phyloP scores from a whole-genome alignment of 2,797 vertebrate genomes.

The Eurystomus glaucurus region DNA sequence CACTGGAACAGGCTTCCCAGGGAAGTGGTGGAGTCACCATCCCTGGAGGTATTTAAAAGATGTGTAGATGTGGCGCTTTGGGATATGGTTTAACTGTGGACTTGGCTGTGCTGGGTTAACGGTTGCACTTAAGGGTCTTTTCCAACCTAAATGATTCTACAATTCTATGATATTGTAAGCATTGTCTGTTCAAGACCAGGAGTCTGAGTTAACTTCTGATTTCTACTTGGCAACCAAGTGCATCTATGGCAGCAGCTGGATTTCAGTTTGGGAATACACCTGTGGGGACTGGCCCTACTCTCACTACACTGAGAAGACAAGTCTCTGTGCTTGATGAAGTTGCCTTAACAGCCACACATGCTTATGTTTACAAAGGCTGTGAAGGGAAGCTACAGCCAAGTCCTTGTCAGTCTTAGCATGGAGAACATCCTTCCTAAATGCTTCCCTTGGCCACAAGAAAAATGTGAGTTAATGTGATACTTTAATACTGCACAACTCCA shows the following conservation, averaged over 20 bases:
- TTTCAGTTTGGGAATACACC: background rate
- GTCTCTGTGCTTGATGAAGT: background rate
- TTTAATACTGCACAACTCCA: background rate
- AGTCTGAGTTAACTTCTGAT: background rate
- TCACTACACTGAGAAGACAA: background rate
- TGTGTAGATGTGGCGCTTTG: rapidly evolving
- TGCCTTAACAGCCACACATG: background rate
- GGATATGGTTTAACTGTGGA: background rate
- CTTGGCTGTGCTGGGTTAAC: background rate
- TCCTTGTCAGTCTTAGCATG: background rate
- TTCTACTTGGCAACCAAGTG: background rate
- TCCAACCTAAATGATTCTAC: background rate
- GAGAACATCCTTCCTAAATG: background rate
- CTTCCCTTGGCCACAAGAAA: background rate
- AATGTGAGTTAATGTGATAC: background rate
- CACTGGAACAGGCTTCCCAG: background rate
- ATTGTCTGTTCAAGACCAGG: background rate
- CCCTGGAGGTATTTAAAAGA: background rate
- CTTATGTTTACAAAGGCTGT: background rate
- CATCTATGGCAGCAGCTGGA: background rate
- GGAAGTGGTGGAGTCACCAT: background rate
- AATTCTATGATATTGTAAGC: background rate
- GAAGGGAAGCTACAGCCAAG: background rate
- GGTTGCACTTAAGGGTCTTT: background rate
- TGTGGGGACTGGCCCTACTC: background rate